Evolutionary conservation across 2,113 vertebrate species (phyloP), one percentile per base, ranked within the genome.

Genomic region (Anthoscopus minutus): DNA sequence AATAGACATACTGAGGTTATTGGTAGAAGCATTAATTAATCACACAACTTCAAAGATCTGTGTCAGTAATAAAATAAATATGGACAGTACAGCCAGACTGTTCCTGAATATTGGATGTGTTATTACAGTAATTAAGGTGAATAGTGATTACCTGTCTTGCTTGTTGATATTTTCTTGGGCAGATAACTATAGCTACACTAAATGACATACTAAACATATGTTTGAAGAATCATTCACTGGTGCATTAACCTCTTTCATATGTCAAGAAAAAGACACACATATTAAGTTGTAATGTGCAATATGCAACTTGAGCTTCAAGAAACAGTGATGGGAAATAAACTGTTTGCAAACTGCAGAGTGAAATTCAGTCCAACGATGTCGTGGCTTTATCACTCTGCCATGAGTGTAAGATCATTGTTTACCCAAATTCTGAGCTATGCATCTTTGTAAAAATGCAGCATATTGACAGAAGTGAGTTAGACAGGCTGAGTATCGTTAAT

Each of bases 121-220:
- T 96, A 96, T 96, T 96, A 95, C 47, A 96, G 94, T 97, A 97
- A 97, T 98, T 97, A 97, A 97, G 95, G 98, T 95, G 91, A 97
- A 96, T 96, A 97, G 96, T 81, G 96, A 97, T 97, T 97, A 93
- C 78, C 96, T 96, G 96, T 97, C 93, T 88, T 94, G 66, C 86
- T 95, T 96, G 94, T 89, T 94, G 64, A 91, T 86, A 93, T 93
- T 89, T 97, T 96, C 89, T 89, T 88, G 87, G 79, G 62, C 81
- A 94, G 86, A 92, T 88, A 92, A 92, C 89, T 79, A 61, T 48
- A 91, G 70, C 60, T 91, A 80, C 89, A 94, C 91, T 97, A 97
- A 96, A 93, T 77, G 89, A 93, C 93, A 96, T 92, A 73, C 87
- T 96, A 97, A 98, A 95, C 81, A 89, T 88, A 73, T 73, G 76